Percentiles rank a stretch among this genome's conserved stretches.
Evolutionary conservation across 2,888 invertebrate species (phyloP).

Genomic region (Sesamia inferens): DNA sequence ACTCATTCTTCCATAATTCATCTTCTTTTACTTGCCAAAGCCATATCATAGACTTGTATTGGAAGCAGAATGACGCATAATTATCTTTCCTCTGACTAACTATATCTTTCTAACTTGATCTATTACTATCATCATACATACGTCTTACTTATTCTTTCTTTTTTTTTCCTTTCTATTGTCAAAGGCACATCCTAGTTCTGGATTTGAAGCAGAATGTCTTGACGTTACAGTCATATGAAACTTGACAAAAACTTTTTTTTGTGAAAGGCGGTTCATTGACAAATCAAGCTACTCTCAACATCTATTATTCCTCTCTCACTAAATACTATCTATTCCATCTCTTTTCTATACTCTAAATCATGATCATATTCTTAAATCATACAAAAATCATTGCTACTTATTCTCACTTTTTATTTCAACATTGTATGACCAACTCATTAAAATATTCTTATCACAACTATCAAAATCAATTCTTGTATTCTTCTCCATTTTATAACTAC

Average conservation of each 20-base stretch:
- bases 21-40: neutral
- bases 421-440: neutral
- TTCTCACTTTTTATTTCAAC: conserved; percentile 5
- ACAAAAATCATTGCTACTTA: neutral
- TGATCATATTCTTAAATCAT: neutral
- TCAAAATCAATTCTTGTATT: neutral
- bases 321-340: neutral
- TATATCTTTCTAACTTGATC: too few relatives aligned
- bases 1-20: neutral
- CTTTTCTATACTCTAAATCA: neutral
- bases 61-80: neutral
- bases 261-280: neutral
- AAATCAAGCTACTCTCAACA: neutral
- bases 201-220: neutral
- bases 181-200: neutral
- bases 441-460: neutral
- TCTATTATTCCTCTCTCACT: conserved; percentile 1
- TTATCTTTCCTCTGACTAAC: too few relatives aligned
- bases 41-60: neutral
- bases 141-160: too few relatives aligned
- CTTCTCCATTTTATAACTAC: neutral
- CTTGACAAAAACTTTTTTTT: neutral
- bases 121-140: too few relatives aligned
- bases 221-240: neutral
- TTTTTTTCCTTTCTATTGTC: neutral